A percentile compares a stretch with the other conserved stretches of the same genome.
Conservation (phyloP, 2,888 invertebrate species). For the Saturnia pavonia region DNA sequence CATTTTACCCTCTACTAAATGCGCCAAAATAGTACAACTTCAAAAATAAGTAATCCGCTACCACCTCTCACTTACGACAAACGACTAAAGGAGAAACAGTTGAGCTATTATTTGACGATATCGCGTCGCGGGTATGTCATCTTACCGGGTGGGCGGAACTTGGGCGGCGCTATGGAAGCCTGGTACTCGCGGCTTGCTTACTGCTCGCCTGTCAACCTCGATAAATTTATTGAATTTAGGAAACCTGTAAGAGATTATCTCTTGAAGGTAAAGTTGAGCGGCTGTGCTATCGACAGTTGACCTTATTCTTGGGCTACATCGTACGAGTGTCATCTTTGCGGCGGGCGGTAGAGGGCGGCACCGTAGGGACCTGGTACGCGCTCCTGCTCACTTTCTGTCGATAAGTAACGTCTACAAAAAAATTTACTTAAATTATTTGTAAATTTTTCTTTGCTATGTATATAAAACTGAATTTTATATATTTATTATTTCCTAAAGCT, state of each 20-base stretch:
- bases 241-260: not conserved
- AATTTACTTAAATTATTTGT: not conserved
- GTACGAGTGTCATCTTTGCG: constrained; percentile 74
- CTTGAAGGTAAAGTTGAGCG: not conserved
- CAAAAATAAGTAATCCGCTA: constrained; percentile 22
- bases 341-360: constrained; percentile 64
- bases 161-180: constrained; percentile 4
- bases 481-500: not conserved
- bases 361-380: constrained; percentile 66
- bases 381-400: constrained; percentile 52
- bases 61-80: constrained; percentile 21
- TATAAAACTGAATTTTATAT: not conserved
- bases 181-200: not conserved
- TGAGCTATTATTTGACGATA: not conserved
- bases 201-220: not conserved
- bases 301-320: constrained; percentile 77
- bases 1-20: no score
- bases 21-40: no score
- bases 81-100: not conserved
- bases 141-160: not conserved
- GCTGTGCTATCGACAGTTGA: constrained; percentile 58
- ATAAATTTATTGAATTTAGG: not conserved
- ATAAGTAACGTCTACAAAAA: constrained; percentile 53
- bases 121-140: not conserved
- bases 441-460: not conserved